Percentiles rank a stretch among this genome's conserved stretches.
Conservation (phyloP, 2,113 vertebrate genomes). For the Alaudala cheleensis region DNA sequence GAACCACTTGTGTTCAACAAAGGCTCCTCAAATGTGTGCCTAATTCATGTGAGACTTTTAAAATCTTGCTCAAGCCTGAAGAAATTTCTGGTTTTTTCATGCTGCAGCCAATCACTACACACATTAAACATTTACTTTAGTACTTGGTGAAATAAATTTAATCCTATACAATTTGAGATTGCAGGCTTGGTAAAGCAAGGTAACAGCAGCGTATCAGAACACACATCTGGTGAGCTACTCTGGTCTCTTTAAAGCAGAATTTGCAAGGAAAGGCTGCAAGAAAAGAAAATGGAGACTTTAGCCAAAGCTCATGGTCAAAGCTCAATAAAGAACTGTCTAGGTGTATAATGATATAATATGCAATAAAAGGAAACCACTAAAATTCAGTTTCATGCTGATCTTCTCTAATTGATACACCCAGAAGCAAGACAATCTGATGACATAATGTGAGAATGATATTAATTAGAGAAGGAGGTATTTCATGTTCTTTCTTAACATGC, state of each 20-base stretch:
- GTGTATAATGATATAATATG: background rate
- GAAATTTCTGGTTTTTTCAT: background rate
- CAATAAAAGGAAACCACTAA: slow-evolving; percentile 33
- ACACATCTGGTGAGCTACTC: background rate
- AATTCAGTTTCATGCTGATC: slow-evolving; percentile 17
- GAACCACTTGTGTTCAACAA: background rate
- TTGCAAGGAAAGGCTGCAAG: background rate
- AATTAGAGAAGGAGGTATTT: background rate
- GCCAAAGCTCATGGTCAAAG: background rate
- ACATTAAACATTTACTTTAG: background rate
- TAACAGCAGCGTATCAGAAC: background rate
- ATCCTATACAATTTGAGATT: background rate
- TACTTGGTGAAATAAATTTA: slow-evolving; percentile 3
- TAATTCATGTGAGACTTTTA: background rate
- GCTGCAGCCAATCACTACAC: background rate
- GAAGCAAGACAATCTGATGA: background rate
- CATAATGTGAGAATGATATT: background rate
- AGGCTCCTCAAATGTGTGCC: background rate
- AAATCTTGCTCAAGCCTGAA: background rate
- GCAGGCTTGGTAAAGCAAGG: background rate
- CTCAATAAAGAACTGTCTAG: background rate
- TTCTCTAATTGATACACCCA: background rate
- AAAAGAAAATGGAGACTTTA: background rate
- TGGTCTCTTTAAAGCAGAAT: background rate
- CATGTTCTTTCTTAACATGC: background rate